Percentiles rank a stretch among this genome's conserved stretches.
These are phyloP conservation scores for Malurus alboscapulatus DNA, from an alignment of 2,113 vertebrate species.

Conservation along the genomic window DNA sequence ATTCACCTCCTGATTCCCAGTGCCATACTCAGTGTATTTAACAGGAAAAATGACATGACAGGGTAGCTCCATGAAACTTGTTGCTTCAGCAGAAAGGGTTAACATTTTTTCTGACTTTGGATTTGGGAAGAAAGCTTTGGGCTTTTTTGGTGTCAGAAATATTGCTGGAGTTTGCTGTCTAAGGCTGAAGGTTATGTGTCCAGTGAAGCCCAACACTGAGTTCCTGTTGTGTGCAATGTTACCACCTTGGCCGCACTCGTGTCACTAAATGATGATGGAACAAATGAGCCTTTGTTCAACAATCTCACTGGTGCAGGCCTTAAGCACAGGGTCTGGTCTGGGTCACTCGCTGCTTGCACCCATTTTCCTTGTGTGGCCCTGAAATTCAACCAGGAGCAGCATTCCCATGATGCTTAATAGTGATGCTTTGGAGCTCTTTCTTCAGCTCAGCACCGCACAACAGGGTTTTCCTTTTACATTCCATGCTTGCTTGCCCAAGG, in stretches of 20 bases:
- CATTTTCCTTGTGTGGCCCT: neutral
- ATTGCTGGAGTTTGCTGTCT: neutral
- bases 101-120: neutral
- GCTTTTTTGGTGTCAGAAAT: neutral
- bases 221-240: neutral
- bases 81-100: neutral
- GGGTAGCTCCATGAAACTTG: neutral
- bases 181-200: neutral
- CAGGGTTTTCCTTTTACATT: neutral
- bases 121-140: neutral
- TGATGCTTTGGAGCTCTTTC: neutral
- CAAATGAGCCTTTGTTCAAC: neutral
- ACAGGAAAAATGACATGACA: neutral
- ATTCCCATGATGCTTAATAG: neutral
- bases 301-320: neutral
- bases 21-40: neutral
- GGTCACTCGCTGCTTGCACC: neutral
- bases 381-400: neutral
- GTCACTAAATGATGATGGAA: neutral
- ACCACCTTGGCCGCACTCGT: neutral
- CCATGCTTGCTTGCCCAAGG: neutral
- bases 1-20: neutral
- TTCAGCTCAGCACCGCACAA: neutral
- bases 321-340: neutral
- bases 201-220: neutral